These are phyloP conservation scores for Folsomia candida DNA, from an alignment of 2,888 invertebrate genomes.

Conservation along the genomic window DNA sequence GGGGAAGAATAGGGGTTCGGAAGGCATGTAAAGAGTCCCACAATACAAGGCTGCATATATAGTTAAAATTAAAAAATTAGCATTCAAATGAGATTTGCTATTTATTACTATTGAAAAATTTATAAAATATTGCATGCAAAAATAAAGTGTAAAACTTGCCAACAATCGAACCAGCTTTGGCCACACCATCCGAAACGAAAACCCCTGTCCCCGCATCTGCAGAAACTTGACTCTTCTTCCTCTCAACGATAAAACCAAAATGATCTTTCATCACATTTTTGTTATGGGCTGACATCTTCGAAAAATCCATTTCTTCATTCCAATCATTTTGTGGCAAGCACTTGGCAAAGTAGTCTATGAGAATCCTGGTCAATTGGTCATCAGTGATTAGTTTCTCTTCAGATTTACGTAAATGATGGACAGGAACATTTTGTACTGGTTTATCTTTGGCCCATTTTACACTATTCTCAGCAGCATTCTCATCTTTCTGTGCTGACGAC, in stretches of 20 bases:
- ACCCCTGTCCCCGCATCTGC: constrained; percentile 49
- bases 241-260: constrained; percentile 32
- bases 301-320: background rate
- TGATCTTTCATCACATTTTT: constrained; percentile 31
- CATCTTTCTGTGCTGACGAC: no score
- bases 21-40: constrained; percentile 56
- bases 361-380: constrained; percentile 10
- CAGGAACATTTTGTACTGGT: constrained; percentile 9
- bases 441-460: constrained; percentile 1
- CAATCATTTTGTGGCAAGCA: constrained; percentile 13
- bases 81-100: no score
- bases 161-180: constrained; percentile 50
- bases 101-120: background rate
- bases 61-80: background rate
- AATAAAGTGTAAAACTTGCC: constrained; percentile 26
- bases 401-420: constrained; percentile 27
- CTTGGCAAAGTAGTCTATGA: constrained; percentile 18
- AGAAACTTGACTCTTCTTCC: constrained; percentile 27
- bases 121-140: background rate
- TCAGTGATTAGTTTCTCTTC: constrained; percentile 28
- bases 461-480: no score
- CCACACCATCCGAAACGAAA: constrained; percentile 47
- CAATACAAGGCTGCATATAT: constrained; percentile 46
- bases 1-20: constrained; percentile 57
- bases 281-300: constrained; percentile 10